These are phyloP conservation scores for Drosophila pallidifrons DNA, from an alignment of 1,140 invertebrate genomes.

Conservation along the genomic window DNA sequence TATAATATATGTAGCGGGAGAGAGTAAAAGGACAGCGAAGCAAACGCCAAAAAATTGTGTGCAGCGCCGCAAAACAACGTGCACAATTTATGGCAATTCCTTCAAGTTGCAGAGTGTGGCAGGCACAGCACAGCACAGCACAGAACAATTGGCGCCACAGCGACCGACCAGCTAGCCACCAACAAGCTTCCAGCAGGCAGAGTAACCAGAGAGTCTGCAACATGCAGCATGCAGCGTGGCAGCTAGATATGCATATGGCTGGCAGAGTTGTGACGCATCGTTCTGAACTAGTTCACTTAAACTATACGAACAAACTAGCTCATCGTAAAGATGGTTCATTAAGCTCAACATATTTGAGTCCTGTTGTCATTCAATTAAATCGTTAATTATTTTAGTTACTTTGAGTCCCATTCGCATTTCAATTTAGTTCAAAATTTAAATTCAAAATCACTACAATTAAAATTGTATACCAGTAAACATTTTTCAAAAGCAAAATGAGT, in stretches of 20 bases:
- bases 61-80: slow-evolving; percentile 65
- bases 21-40: slow-evolving; percentile 5
- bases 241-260: slow-evolving; percentile 14
- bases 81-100: slow-evolving; percentile 73
- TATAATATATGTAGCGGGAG: background rate
- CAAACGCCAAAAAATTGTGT: slow-evolving; percentile 40
- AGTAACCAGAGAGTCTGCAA: background rate
- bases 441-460: too few relatives aligned
- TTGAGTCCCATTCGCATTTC: too few relatives aligned
- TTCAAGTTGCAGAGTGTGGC: slow-evolving; percentile 42
- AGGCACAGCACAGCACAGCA: background rate
- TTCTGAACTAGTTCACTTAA: too few relatives aligned
- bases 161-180: slow-evolving; percentile 3
- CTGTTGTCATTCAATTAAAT: too few relatives aligned
- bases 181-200: background rate
- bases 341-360: too few relatives aligned
- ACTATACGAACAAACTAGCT: too few relatives aligned
- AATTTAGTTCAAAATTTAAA: too few relatives aligned
- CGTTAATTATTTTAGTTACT: too few relatives aligned
- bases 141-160: slow-evolving; percentile 33
- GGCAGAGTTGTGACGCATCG: background rate
- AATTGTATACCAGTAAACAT: too few relatives aligned
- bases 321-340: too few relatives aligned
- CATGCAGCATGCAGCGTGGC: background rate
- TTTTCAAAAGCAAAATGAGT: too few relatives aligned